A percentile compares a stretch with the other conserved stretches of the same genome.
Conservation (phyloP, 2,888 invertebrate species). For the Oligia fasciuncula region DNA sequence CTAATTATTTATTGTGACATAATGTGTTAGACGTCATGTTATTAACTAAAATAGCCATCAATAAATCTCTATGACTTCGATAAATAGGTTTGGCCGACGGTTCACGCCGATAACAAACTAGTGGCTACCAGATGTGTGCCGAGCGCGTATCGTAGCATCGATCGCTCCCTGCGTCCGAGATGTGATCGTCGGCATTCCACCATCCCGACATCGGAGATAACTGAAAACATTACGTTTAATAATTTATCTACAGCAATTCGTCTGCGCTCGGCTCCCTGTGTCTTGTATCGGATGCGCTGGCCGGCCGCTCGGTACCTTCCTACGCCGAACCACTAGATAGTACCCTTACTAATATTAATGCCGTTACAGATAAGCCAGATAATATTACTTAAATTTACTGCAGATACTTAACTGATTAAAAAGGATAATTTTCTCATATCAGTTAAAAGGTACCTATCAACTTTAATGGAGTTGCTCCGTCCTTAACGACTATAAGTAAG, state of each 20-base stretch:
- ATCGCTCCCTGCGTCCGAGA: slow-evolving; percentile 76
- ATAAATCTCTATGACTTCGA: slow-evolving; percentile 85
- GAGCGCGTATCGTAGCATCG: slow-evolving; percentile 77
- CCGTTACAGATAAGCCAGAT: slow-evolving; percentile 61
- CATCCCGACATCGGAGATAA: slow-evolving; percentile 78
- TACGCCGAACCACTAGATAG: slow-evolving; percentile 56
- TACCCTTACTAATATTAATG: slow-evolving; percentile 67
- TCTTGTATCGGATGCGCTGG: slow-evolving; percentile 59
- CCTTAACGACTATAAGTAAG: slow-evolving; percentile 46
- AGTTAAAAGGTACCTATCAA: slow-evolving; percentile 57
- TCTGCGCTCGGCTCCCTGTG: slow-evolving; percentile 72
- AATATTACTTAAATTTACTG: slow-evolving; percentile 63
- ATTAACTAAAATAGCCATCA: slow-evolving; percentile 79
- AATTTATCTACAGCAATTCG: slow-evolving; percentile 82
- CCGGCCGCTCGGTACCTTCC: slow-evolving; percentile 54
- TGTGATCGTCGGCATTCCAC: slow-evolving; percentile 79
- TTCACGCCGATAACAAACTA: slow-evolving; percentile 81
- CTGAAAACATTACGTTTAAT: slow-evolving; percentile 80
- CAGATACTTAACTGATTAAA: slow-evolving; percentile 66
- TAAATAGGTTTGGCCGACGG: slow-evolving; percentile 81
- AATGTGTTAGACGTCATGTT: slow-evolving; percentile 79
- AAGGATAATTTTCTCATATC: slow-evolving; percentile 61
- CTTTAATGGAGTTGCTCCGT: slow-evolving; percentile 58
- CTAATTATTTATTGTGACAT: slow-evolving; percentile 78
- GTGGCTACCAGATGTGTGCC: slow-evolving; percentile 82